Evolutionary conservation across 2,797 vertebrate species (phyloP), one percentile per base, ranked within the genome.

Genomic region (Molossus molossus): DNA sequence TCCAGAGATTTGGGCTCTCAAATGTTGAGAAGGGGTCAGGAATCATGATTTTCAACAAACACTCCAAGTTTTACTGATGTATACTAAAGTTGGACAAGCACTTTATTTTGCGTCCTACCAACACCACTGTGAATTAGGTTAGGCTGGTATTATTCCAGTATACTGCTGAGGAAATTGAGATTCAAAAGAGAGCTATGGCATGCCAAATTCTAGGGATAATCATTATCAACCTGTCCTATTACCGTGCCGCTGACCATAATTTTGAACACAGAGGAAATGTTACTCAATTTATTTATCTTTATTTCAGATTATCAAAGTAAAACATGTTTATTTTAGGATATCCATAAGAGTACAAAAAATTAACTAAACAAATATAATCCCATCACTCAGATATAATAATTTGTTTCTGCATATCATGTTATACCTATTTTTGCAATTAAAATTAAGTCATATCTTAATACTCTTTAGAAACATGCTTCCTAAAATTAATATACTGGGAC

Each of bases 401-500:
- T 94, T 88, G 20, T 85, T 67, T 96, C 53, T 82, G 5, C 4
- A 60, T 86, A 80, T 81, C 58, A 72, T 62, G 6, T 86, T 90
- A 69, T n/a, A 81, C 15, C 23, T 70, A 17, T 55, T 82, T 92
- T 86, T 86, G 57, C 8, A 65, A 64, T 93, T 87, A 55, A 76
- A 81, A 65, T 81, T 5, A 90, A 86, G 48, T 69, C 5, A 69
- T 69, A 57, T 48, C 64, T 87, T 94, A 82, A 65, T 87, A 53
- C 3, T 73, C 33, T 90, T 88, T 94, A 92, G 55, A 53, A 92
- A 89, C 2, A 6, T 77, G 21, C 7, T 76, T 76, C n/a, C 55
- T 84, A 87, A 96, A 96, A 91, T 86, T 90, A 77, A 82, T 77
- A 12, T 95, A 2, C 76, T 87, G 5, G 67, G 11, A 91, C 75